Base-by-base conservation (phyloP, 2,113 vertebrate genomes). In the Cololabis saira region DNA sequence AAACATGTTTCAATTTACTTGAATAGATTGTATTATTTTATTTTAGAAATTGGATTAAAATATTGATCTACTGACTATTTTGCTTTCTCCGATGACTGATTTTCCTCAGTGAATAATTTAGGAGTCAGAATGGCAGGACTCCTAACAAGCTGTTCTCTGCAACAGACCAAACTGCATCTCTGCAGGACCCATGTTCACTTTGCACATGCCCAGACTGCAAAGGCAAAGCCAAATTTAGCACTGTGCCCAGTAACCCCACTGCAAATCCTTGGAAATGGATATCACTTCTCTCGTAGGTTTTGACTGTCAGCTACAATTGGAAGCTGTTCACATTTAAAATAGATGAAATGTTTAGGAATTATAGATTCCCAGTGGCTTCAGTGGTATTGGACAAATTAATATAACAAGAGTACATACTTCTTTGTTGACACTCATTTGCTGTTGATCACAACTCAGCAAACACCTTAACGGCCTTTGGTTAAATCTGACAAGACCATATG, bases 181-280 rank as follows among this genome's bases (percentile, higher is more conserved):
- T 61, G n/a, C 40, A 49, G 50, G 27, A 30, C 14, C 19, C 13
- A 14, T 22, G 27, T 68, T 78, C 65, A 37, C 11, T 30, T 80
- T 72, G 62, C 49, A 78, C 74, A 69, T 78, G 70, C 50, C 55
- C 78, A 81, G 67, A 55, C 59, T 68, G 59, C 51, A 50, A 24
- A 27, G 40, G 54, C 24, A 64, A 53, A 41, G 66, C 78, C 62
- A 53, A 64, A 30, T 66, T 48, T 10, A 33, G 47, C 18, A 70
- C 44, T 57, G 21, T 43, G 43, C 13, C 43, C 43, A 45, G 14
- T 45, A n/a, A n/a, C 43, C 43, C 43, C 43, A n/a, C 53, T 48
- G 18, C 18, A 56, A 60, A 49, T 8, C 13, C 61, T n/a, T 57
- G 21, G 55, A 70, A 53, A 24, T 11, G 19, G 52, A 51, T 63